phyloP scores from a whole-genome alignment of 2,113 vertebrate genomes.

The Paraplagusia blochii region DNA sequence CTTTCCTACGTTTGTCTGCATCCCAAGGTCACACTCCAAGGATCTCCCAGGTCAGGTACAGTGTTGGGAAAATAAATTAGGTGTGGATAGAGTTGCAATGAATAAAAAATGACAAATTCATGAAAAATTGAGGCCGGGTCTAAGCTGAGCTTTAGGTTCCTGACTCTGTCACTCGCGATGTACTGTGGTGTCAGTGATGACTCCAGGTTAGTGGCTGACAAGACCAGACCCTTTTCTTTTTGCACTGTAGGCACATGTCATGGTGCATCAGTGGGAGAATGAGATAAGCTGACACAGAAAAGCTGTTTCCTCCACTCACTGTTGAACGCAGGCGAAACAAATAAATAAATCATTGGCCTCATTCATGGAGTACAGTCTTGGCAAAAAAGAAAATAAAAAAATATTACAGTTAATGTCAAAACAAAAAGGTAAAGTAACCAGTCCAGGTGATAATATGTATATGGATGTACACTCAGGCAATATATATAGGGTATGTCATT shows the following conservation, averaged over 20 bases:
- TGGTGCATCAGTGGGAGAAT: slow-evolving; percentile 9
- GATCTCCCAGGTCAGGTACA: slow-evolving; percentile 27
- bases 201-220: slow-evolving; percentile 44
- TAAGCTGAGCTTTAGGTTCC: slow-evolving; percentile 67
- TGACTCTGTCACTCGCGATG: slow-evolving; percentile 72
- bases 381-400: neutral
- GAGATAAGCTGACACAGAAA: slow-evolving; percentile 21
- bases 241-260: slow-evolving; percentile 57
- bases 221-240: slow-evolving; percentile 28
- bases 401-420: too few species aligned
- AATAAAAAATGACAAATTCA: slow-evolving; percentile 75
- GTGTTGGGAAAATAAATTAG: slow-evolving; percentile 14
- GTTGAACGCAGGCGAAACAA: slow-evolving; percentile 1
- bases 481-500: too few species aligned
- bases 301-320: slow-evolving; percentile 14
- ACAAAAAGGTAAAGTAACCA: too few species aligned
- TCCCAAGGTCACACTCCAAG: slow-evolving; percentile 38
- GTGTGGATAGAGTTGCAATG: slow-evolving; percentile 59
- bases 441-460: too few species aligned
- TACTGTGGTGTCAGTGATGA: slow-evolving; percentile 56
- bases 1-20: slow-evolving; percentile 33
- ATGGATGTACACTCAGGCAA: too few species aligned
- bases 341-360: neutral
- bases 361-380: neutral
- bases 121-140: slow-evolving; percentile 72